Evolutionary conservation across 1,140 invertebrate genomes (phyloP).

Genomic region (Drosophila insularis): DNA sequence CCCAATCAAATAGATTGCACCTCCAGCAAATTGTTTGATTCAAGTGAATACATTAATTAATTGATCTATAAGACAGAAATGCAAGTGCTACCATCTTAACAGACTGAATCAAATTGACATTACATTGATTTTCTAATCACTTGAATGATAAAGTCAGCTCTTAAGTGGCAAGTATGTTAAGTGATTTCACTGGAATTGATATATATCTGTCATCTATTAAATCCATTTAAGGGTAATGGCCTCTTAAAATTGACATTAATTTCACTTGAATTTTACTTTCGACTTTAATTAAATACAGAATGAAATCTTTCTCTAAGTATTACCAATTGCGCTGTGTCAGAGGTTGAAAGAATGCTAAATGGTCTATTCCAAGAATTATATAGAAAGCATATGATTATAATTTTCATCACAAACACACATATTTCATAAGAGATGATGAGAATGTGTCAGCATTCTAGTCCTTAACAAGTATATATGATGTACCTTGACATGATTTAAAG

Average conservation of each 20-base stretch:
- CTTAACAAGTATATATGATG: background rate
- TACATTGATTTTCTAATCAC: conserved; percentile 41
- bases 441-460: no score
- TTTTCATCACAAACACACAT: no score
- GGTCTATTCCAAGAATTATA: no score
- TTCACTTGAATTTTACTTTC: background rate
- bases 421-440: no score
- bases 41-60: conserved; percentile 35
- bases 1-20: conserved; percentile 59
- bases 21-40: conserved; percentile 48
- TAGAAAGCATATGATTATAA: no score
- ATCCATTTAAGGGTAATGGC: background rate
- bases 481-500: conserved; percentile 1
- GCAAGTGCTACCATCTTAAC: conserved; percentile 16
- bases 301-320: no score
- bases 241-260: background rate
- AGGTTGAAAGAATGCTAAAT: no score
- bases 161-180: background rate
- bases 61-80: conserved; percentile 44
- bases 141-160: background rate
- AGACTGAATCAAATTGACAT: conserved; percentile 11
- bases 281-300: no score
- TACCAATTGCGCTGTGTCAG: no score
- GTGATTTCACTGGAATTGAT: background rate
- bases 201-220: background rate